Percentiles rank a stretch among this genome's conserved stretches.
Conservation (phyloP, 1,140 invertebrate genomes). For the Rhynchophorus ferrugineus region DNA sequence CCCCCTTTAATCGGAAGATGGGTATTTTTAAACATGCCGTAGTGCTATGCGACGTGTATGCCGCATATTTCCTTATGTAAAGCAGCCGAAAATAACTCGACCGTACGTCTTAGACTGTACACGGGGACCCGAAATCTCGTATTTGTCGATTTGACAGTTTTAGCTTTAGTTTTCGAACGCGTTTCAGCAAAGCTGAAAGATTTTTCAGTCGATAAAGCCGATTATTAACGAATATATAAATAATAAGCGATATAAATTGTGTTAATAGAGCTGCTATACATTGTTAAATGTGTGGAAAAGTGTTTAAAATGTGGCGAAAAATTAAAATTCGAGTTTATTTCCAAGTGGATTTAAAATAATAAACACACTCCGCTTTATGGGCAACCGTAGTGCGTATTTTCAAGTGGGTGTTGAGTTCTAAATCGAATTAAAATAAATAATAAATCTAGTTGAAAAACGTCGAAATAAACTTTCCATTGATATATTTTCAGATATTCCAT, state of each 20-base stretch:
- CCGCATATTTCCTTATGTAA: neutral
- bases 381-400: neutral
- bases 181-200: conserved; percentile 17
- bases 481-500: no score
- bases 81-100: conserved; percentile 2
- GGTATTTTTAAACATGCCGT: conserved; percentile 12
- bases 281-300: conserved; percentile 5
- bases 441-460: no score
- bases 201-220: conserved; percentile 19
- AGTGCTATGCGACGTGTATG: conserved; percentile 1
- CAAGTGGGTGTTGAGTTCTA: conserved; percentile 1
- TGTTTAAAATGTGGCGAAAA: conserved; percentile 1
- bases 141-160: conserved; percentile 13
- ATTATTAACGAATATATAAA: conserved; percentile 13
- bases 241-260: conserved; percentile 11
- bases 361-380: neutral
- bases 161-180: conserved; percentile 22
- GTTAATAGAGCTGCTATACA: neutral
- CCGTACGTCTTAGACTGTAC: neutral
- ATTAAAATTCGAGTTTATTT: no score
- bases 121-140: conserved; percentile 4
- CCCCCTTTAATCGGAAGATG: conserved; percentile 5
- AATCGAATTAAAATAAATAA: no score
- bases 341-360: neutral
- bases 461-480: no score